phyloP scores from a whole-genome alignment of 2,113 vertebrate genomes.

The Litocranius walleri region DNA sequence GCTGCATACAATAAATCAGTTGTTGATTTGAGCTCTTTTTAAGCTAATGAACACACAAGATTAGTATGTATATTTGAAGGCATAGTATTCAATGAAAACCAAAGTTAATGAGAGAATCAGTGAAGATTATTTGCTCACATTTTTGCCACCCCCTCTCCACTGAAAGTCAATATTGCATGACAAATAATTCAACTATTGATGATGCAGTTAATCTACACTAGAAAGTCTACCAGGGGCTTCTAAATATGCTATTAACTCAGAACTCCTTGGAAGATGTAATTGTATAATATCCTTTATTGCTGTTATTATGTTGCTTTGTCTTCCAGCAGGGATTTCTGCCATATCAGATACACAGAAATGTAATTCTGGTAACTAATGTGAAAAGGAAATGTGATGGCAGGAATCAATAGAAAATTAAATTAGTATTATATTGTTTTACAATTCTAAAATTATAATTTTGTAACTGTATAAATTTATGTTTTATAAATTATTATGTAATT shows the following conservation, averaged over 20 bases:
- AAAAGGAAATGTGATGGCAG: not conserved
- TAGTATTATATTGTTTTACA: not conserved
- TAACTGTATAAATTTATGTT: not conserved
- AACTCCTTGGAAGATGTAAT: slow-evolving; percentile 46
- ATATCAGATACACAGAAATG: not conserved
- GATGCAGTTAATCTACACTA: slow-evolving; percentile 42
- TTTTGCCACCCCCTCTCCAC: not conserved
- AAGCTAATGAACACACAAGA: not conserved
- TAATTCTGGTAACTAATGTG: not conserved
- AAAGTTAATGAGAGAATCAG: not conserved
- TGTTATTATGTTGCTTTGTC: not conserved
- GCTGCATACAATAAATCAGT: not conserved
- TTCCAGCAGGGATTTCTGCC: not conserved
- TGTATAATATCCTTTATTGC: not conserved
- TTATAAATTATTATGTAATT: not conserved
- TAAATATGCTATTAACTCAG: slow-evolving; percentile 49
- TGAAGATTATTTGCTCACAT: not conserved
- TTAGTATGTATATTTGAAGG: not conserved
- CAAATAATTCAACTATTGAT: slow-evolving; percentile 64
- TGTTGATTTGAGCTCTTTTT: not conserved
- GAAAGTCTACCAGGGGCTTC: not conserved
- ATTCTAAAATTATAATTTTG: not conserved
- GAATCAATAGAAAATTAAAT: not conserved
- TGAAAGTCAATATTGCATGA: slow-evolving; percentile 50
- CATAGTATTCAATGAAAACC: not conserved